Conservation (phyloP, 2,797 vertebrate species). For the Cossypha dichroa region DNA sequence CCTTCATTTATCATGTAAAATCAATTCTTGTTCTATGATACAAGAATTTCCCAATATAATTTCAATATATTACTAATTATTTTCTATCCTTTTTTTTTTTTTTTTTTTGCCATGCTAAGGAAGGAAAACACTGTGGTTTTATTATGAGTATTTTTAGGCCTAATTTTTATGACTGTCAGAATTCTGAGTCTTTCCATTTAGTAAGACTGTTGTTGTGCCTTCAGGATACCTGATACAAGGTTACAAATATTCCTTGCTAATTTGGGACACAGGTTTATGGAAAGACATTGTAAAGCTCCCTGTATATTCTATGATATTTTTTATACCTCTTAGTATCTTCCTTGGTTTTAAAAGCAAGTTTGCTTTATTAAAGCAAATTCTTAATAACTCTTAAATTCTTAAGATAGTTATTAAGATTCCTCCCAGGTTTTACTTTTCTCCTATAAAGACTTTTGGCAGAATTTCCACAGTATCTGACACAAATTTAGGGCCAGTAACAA, state of each 20-base stretch:
- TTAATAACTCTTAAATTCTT: neutral
- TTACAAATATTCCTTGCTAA: neutral
- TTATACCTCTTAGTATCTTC: neutral
- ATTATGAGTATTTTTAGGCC: neutral
- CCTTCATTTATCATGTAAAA: neutral
- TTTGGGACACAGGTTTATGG: neutral
- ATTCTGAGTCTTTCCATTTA: neutral
- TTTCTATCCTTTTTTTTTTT: neutral
- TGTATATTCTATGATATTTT: neutral
- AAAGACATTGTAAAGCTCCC: neutral
- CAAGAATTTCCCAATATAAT: neutral
- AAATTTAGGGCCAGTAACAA: neutral
- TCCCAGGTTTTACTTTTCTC: neutral
- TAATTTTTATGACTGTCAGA: neutral
- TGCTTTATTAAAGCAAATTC: neutral
- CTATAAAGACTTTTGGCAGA: neutral
- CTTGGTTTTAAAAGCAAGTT: neutral
- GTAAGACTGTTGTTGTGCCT: neutral
- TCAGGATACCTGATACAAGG: neutral
- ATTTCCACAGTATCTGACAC: neutral
- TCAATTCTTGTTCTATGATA: neutral
- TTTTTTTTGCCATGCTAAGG: neutral
- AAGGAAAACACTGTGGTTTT: neutral
- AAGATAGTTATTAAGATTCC: neutral
- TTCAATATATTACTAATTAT: neutral